Percentiles rank a stretch among this genome's conserved stretches.
Conservation (phyloP, 1,140 invertebrate genomes). For the Oncopodura yosiiana region DNA sequence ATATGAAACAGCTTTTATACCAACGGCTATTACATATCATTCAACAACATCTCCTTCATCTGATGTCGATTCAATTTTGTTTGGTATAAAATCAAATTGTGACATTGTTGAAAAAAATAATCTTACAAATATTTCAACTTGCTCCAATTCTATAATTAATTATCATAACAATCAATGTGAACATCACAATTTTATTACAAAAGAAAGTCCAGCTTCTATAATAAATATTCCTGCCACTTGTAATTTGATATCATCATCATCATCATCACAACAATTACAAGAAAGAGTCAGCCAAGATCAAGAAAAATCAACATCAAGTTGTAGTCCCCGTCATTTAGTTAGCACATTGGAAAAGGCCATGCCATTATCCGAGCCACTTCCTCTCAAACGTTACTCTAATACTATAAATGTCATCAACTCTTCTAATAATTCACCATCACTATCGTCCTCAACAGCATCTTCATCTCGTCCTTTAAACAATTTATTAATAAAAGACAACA, state of each 20-base stretch:
- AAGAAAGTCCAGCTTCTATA: too few relatives aligned
- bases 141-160: neutral
- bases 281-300: neutral
- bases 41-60: conserved; percentile 12
- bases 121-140: neutral
- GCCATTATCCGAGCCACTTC: conserved; percentile 30
- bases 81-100: conserved; percentile 24
- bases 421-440: neutral
- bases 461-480: conserved; percentile 8
- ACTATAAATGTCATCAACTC: neutral
- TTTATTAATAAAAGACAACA: conserved; percentile 26
- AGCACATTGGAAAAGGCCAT: neutral
- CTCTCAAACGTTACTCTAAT: conserved; percentile 10
- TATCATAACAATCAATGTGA: too few relatives aligned
- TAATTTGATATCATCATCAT: neutral
- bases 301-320: neutral
- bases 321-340: neutral
- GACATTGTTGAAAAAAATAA: neutral
- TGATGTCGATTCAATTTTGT: conserved; percentile 29
- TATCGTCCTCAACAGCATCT: conserved; percentile 1
- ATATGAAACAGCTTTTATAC: conserved; percentile 35
- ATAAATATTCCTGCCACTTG: too few relatives aligned
- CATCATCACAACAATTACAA: neutral
- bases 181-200: too few relatives aligned
- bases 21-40: conserved; percentile 1